phyloP scores from a whole-genome alignment of 2,888 invertebrate genomes.

The Athalia rosae region DNA sequence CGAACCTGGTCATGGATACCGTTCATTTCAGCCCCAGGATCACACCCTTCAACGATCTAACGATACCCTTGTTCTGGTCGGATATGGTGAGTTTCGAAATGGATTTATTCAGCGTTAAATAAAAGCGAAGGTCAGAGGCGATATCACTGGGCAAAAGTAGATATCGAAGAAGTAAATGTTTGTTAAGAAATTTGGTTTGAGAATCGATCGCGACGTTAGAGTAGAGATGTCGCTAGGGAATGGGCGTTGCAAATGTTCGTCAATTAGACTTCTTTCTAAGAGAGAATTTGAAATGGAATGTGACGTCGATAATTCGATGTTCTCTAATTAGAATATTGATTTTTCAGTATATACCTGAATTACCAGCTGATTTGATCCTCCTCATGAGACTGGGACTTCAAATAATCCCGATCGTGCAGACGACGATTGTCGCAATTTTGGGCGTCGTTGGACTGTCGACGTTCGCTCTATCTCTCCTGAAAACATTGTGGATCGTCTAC shows the following conservation, averaged over 20 bases:
- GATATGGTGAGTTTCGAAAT: conserved; percentile 77
- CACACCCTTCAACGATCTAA: conserved; percentile 78
- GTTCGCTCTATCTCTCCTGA: conserved; percentile 62
- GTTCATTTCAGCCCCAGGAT: conserved; percentile 79
- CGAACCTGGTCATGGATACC: conserved; percentile 82
- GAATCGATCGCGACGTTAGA: no score
- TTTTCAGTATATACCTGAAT: conserved; percentile 58
- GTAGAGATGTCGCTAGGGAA: no score
- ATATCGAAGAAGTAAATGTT: no score
- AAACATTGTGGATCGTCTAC: conserved; percentile 64
- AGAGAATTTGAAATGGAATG: no score
- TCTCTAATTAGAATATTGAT: background rate
- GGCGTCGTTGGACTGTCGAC: conserved; percentile 62
- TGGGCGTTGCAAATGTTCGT: no score
- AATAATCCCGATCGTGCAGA: conserved; percentile 64
- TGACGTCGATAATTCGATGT: no score
- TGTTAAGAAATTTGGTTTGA: no score
- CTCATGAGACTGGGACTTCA: conserved; percentile 59
- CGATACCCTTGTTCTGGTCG: conserved; percentile 84
- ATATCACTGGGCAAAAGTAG: no score
- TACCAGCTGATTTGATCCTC: conserved; percentile 57
- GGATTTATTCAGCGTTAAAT: no score
- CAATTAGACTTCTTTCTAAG: no score
- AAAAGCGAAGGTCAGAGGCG: no score
- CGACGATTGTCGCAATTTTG: conserved; percentile 60